phyloP scores from a whole-genome alignment of 2,888 invertebrate genomes.

The Lamellibrachia satsuma region DNA sequence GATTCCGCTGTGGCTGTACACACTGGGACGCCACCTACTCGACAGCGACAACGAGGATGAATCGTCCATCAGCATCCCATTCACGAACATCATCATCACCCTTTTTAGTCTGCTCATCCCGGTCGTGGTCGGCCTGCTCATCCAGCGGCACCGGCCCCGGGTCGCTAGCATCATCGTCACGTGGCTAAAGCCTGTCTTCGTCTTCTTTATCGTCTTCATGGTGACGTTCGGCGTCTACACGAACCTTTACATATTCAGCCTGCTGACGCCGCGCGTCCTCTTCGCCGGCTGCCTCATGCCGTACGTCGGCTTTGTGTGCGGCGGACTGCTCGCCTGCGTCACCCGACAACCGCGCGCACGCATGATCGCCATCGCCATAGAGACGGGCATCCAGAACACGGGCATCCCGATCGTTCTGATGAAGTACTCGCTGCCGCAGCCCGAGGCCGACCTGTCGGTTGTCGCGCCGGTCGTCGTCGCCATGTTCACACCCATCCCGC shows the following conservation, averaged over 20 bases:
- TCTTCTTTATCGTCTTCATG: constrained; percentile 66
- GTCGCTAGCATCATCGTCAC: constrained; percentile 61
- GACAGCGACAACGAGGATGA: constrained; percentile 45
- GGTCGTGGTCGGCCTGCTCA: constrained; percentile 61
- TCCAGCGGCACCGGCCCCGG: constrained; percentile 38
- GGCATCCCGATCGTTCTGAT: constrained; percentile 90
- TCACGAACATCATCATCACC: constrained; percentile 64
- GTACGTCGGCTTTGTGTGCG: constrained; percentile 57
- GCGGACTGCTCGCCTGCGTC: constrained; percentile 50
- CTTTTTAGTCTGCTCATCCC: constrained; percentile 67
- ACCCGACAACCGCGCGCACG: constrained; percentile 50
- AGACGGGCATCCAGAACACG: constrained; percentile 87
- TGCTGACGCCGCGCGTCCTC: constrained; percentile 73
- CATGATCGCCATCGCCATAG: constrained; percentile 81
- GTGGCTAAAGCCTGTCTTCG: constrained; percentile 65
- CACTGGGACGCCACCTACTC: constrained; percentile 61
- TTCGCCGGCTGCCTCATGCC: constrained; percentile 56
- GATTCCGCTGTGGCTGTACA: constrained; percentile 69
- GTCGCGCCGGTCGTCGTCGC: constrained; percentile 51
- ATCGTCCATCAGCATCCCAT: constrained; percentile 61
- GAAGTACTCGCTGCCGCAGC: constrained; percentile 81
- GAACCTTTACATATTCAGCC: constrained; percentile 87
- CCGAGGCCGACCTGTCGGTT: constrained; percentile 87
- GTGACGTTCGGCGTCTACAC: constrained; percentile 70
- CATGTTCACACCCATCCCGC: constrained; percentile 43